A percentile compares a stretch with the other conserved stretches of the same genome.
phyloP scores from a whole-genome alignment of 2,113 vertebrate species.

The Bos indicus region DNA sequence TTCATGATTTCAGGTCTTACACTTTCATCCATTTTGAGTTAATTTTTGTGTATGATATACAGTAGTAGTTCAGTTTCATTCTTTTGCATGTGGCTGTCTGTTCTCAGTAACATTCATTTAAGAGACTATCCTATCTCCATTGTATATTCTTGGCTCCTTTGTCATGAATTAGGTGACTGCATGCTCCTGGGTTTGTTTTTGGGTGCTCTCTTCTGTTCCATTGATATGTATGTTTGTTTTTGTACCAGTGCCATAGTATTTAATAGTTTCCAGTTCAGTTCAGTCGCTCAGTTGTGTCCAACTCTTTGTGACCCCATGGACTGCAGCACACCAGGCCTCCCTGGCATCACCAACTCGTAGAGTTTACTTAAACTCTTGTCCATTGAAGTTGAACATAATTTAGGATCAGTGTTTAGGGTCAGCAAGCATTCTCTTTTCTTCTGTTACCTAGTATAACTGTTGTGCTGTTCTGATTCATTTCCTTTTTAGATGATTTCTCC shows the following conservation, averaged over 20 bases:
- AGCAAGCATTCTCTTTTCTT: slow-evolving; percentile 5
- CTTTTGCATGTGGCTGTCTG: background rate
- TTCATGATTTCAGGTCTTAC: background rate
- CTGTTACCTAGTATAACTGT: background rate
- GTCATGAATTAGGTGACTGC: background rate
- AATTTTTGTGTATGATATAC: background rate
- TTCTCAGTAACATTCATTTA: background rate
- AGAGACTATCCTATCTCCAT: background rate
- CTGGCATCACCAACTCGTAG: background rate
- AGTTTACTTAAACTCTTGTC: background rate
- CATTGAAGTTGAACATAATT: background rate
- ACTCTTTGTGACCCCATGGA: background rate
- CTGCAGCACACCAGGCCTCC: background rate
- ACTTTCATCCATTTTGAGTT: background rate
- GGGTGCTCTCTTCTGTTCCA: background rate
- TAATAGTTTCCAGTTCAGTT: background rate
- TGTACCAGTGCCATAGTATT: background rate
- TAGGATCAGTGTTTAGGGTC: background rate
- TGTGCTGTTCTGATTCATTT: background rate
- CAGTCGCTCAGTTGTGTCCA: background rate
- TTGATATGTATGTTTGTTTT: background rate
- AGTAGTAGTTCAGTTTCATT: background rate
- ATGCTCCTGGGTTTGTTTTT: background rate
- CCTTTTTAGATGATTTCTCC: background rate
- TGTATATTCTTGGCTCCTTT: background rate